A percentile compares a stretch with the other conserved stretches of the same genome.
Evolutionary conservation across 2,797 vertebrate genomes (phyloP).

Genomic region (Acrossocheilus fasciatus): DNA sequence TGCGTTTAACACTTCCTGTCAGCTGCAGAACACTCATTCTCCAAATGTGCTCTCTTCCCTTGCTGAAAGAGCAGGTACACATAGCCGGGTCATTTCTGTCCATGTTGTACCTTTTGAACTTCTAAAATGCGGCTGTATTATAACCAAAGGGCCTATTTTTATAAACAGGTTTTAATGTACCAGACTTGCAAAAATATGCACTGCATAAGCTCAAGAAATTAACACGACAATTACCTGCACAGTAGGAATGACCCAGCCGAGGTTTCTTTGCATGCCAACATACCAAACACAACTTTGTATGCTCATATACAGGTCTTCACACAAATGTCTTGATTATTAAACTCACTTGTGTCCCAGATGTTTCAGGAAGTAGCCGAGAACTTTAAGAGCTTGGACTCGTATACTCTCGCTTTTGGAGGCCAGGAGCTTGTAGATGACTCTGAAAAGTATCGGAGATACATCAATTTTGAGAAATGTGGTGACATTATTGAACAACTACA

Average conservation of each 20-base stretch:
- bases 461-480: neutral
- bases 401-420: slow-evolving; percentile 99
- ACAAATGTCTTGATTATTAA: neutral
- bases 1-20: slow-evolving; percentile 13
- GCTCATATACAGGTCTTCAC: neutral
- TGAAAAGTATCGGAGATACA: slow-evolving; percentile 62
- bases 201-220: neutral
- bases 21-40: neutral
- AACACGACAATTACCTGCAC: neutral
- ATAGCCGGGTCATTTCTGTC: neutral
- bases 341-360: slow-evolving; percentile 99
- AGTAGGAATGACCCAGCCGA: neutral
- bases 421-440: slow-evolving; percentile 98
- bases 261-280: neutral
- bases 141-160: neutral
- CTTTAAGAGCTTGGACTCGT: slow-evolving; percentile 97
- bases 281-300: neutral
- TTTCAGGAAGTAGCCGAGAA: slow-evolving; percentile 98
- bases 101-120: neutral
- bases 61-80: neutral
- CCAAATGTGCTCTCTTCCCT: neutral
- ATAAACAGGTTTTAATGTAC: too few relatives aligned
- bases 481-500: neutral
- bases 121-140: neutral
- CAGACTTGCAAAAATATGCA: neutral